Percentiles rank a stretch among this genome's conserved stretches.
Conservation (phyloP, 1,140 invertebrate genomes). For the Zeugodacus cucurbitae region DNA sequence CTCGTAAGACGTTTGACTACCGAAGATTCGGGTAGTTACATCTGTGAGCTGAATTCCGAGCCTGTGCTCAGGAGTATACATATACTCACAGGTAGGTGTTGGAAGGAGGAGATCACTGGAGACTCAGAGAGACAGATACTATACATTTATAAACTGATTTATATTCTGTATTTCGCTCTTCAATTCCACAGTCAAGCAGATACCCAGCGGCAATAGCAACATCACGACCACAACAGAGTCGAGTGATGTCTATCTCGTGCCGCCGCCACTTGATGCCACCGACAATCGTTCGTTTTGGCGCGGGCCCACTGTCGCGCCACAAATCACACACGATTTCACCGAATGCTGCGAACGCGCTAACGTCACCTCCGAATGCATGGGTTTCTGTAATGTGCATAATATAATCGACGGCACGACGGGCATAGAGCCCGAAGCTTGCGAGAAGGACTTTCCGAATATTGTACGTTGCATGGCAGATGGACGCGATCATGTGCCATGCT, state of each 20-base stretch:
- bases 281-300: constrained; percentile 63
- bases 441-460: constrained; percentile 80
- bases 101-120: background rate
- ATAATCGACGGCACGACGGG: constrained; percentile 82
- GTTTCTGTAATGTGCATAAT: constrained; percentile 85
- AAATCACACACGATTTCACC: constrained; percentile 77
- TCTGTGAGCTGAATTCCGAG: constrained; percentile 85
- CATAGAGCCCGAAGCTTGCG: constrained; percentile 81
- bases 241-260: constrained; percentile 67
- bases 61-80: constrained; percentile 81
- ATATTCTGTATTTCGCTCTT: background rate
- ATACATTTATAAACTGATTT: too few relatives aligned
- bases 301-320: constrained; percentile 52
- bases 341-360: constrained; percentile 78
- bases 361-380: constrained; percentile 76
- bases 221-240: constrained; percentile 65
- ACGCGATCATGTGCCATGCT: constrained; percentile 85
- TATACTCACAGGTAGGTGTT: constrained; percentile 74
- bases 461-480: constrained; percentile 81
- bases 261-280: constrained; percentile 63
- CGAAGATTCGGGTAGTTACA: constrained; percentile 80
- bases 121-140: too few relatives aligned
- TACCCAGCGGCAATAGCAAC: constrained; percentile 42
- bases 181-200: constrained; percentile 51
- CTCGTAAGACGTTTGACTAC: constrained; percentile 76